Base-by-base conservation (phyloP, 2,888 invertebrate genomes). In the Anagyrus pseudococci region DNA sequence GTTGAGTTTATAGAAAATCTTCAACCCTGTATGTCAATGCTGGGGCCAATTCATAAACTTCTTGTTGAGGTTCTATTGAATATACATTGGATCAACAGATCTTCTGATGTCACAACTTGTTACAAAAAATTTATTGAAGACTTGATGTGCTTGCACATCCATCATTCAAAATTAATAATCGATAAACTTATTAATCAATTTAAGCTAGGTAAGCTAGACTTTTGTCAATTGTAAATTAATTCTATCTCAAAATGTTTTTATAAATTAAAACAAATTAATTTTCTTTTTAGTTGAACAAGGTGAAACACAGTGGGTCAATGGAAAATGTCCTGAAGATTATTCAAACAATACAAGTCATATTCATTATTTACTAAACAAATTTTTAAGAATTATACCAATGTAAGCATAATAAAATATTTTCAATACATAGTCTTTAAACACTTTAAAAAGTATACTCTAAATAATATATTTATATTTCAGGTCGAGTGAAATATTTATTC, bases 401-500 rank as follows among this genome's bases (percentile, higher is more conserved):
- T 86, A 82, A 82, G 83, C 79, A 62, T 29, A 48, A 22, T 10
- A n/a, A n/a, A n/a, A n/a, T n/a, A n/a, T n/a, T n/a, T n/a, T n/a
- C n/a, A n/a, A n/a, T 46, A 4, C 8, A 15, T 26, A 44, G 26
- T 44, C 1, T 54, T 17, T 50, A 26, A 49, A 58, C 49, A n/a
- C n/a, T n/a, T 17, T 37, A 17, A 43, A 40, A 62, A 60, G 72
- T 54, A 52, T 58, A 49, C 64, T 41, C 13, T 23, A 15, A 25
- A 47, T 3, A 6, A 20, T 4, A 22, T 47, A 25, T 13, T 19
- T 64, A 23, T 53, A 46, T 72, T 70, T 70, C 82, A 92, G 92
- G 89, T 87, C 90, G 23, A 87, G 86, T 72, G 88, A 89, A 66
- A 79, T 91, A 22, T 79, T 94, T 19, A 76, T 91, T 70, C 86